Evolutionary conservation across 2,113 vertebrate genomes (phyloP).

Genomic region (Oreochromis aureus): DNA sequence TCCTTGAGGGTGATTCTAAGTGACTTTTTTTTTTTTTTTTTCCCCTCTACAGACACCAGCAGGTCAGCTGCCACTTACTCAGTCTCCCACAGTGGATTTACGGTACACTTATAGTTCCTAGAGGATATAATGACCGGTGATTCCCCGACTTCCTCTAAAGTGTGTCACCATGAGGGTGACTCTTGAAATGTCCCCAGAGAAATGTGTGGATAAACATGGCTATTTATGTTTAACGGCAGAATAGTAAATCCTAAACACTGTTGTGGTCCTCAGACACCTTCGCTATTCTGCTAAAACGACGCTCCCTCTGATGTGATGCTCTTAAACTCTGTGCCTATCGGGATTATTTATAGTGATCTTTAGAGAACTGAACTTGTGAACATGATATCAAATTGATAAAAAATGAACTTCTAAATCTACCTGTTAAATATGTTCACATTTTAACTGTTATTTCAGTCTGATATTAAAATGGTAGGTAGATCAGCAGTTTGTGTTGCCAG

Average conservation of each 20-base stretch:
- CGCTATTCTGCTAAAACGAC: not conserved
- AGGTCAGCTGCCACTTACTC: not conserved
- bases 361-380: not conserved
- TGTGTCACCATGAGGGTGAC: not conserved
- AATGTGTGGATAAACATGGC: not conserved
- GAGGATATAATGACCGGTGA: not conserved
- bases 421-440: not conserved
- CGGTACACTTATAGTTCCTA: not conserved
- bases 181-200: not conserved
- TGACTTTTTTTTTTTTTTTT: accelerated
- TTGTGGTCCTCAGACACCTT: not conserved
- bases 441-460: not conserved
- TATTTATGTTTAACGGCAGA: not conserved
- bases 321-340: not conserved
- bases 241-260: not conserved
- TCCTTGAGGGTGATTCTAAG: not conserved
- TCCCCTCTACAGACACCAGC: not conserved
- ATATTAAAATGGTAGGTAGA: not conserved
- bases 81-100: not conserved
- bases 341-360: not conserved
- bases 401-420: not conserved
- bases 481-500: not conserved
- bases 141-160: not conserved
- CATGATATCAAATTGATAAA: not conserved
- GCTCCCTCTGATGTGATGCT: accelerated